Base-by-base conservation (phyloP, 1,140 invertebrate genomes). In the Saccostrea glomerata region DNA sequence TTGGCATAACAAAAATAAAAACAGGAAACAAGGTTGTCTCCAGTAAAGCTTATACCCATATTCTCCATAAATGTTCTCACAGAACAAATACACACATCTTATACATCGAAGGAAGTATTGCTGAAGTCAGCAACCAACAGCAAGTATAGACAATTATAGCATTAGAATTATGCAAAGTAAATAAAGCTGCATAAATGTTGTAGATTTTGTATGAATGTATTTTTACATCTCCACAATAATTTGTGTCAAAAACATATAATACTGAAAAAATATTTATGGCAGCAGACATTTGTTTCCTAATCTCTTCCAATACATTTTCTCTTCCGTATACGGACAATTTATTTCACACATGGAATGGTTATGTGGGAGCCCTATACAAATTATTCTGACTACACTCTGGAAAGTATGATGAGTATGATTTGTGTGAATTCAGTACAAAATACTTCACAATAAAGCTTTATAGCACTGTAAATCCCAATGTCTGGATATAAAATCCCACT, bases 1-100 rank as follows among this genome's bases (percentile, higher is more conserved):
- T 77, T 36, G 25, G 70, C 25, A 77, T 77, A 77, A 77, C 70
- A 15, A 77, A 77, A 77, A 77, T 47, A 47, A 77, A 77, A 63
- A 20, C n/a, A 12, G 12, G 25, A 12, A 77, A 36, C 23, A 36
- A 15, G 23, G 70, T 77, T 12, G 70, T 30, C 70, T 77, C 70
- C 70, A 36, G 30, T 77, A 77, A 77, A 30, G 25, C 66, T 25
- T 73, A 25, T 66, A 66, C n/a, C 23, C 23, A 30, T 25, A 11
- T 70, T 17, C 66, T 47, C 9, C 47, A 9, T 47, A 47, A 6
- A 47, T 25, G 70, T 73, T 11, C 70, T 12, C 58, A 20, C 0
- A 20, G 58, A n/a, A 63, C 17, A 15, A 77, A 12, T 13, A 77
- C 70, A 77, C 13, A 77, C 1, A 7, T 77, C 36, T 77, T 25